Percentiles rank a stretch among this genome's conserved stretches.
Evolutionary conservation across 2,888 invertebrate genomes (phyloP).

Genomic region (Eupithecia vulgata): DNA sequence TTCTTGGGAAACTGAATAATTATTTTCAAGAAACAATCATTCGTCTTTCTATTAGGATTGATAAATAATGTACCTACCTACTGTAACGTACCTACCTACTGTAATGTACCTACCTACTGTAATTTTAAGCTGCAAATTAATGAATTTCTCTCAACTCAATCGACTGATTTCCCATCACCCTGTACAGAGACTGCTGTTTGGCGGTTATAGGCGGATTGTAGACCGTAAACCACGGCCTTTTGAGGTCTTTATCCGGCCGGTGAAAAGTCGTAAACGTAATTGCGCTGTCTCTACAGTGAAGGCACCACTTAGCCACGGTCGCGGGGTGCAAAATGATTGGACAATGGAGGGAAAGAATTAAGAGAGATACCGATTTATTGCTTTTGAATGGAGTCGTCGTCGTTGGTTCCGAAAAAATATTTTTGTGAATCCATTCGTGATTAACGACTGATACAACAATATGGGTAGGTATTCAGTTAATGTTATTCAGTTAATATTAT

Average conservation of each 20-base stretch:
- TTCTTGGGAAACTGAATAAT: not conserved
- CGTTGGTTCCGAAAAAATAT: not conserved
- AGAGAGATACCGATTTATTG: not conserved
- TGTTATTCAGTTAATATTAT: too few species aligned
- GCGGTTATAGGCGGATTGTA: not conserved
- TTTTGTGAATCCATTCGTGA: not conserved
- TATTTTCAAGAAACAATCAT: not conserved
- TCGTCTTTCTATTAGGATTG: not conserved
- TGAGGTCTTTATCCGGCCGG: slow-evolving; percentile 1
- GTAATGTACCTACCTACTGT: too few species aligned
- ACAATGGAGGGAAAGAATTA: not conserved
- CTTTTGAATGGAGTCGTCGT: not conserved
- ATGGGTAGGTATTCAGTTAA: too few species aligned
- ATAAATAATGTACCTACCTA: too few species aligned
- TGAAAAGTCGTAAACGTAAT: slow-evolving; percentile 35
- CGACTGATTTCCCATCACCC: not conserved
- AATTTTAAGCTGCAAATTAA: too few species aligned
- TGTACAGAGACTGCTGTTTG: not conserved
- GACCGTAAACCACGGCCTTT: slow-evolving; percentile 11
- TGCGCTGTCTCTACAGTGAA: slow-evolving; percentile 22
- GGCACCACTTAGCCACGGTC: slow-evolving; percentile 35
- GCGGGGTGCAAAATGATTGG: slow-evolving; percentile 30
- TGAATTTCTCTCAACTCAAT: not conserved
- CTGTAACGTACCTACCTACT: too few species aligned
- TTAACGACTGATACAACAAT: too few species aligned